phyloP scores from a whole-genome alignment of 1,140 invertebrate genomes.

The Leguminivora glycinivorella region DNA sequence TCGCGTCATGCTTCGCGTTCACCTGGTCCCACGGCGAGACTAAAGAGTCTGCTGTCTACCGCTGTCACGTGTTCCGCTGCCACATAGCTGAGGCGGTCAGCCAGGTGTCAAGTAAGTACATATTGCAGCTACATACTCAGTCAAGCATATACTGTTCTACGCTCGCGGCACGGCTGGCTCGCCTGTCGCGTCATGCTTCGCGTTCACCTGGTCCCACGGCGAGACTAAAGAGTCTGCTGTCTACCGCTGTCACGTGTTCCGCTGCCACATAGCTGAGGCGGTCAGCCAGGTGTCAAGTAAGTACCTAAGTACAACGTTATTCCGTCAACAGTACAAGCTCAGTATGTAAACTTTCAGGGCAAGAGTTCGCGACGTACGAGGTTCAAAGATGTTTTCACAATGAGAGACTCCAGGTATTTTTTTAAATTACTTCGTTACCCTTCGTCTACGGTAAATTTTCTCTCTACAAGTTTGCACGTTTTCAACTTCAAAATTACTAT shows the following conservation, averaged over 20 bases:
- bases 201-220: constrained; percentile 97
- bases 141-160: neutral
- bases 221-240: constrained; percentile 92
- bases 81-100: constrained; percentile 96
- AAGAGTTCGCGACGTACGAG: too few species aligned
- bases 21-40: constrained; percentile 96
- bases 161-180: too few species aligned
- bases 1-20: constrained; percentile 94
- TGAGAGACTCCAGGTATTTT: too few species aligned
- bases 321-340: constrained; percentile 76
- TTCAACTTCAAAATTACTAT: neutral
- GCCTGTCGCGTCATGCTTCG: constrained; percentile 87
- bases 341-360: too few species aligned
- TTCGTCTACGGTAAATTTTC: too few species aligned
- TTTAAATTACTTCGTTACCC: too few species aligned
- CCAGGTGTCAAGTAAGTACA: constrained; percentile 71
- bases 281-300: constrained; percentile 82
- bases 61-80: constrained; percentile 98
- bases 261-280: constrained; percentile 98
- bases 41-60: constrained; percentile 92
- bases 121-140: constrained; percentile 80
- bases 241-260: constrained; percentile 98
- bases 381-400: too few species aligned
- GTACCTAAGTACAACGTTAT: neutral
- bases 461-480: too few species aligned